phyloP scores from a whole-genome alignment of 2,888 invertebrate genomes.

The Tipula lateralis region DNA sequence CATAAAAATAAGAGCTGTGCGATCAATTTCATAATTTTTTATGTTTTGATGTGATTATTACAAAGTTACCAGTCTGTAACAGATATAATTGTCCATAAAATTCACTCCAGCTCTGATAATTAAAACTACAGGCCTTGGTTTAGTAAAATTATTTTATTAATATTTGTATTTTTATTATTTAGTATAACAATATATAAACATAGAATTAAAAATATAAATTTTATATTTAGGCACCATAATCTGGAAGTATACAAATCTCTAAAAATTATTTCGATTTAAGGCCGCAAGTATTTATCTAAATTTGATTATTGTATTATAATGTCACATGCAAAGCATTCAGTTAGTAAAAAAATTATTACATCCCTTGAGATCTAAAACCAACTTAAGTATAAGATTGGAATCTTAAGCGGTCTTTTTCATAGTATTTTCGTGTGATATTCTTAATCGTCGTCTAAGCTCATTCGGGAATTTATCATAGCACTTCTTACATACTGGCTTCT shows the following conservation, averaged over 20 bases:
- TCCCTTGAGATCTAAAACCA: not conserved
- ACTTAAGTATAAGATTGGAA: not conserved
- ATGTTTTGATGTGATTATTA: too few species aligned
- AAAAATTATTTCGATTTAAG: not conserved
- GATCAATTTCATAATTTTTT: too few species aligned
- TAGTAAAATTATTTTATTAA: constrained; percentile 19
- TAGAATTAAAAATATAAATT: not conserved
- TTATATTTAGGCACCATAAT: not conserved
- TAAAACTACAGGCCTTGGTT: too few species aligned
- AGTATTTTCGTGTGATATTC: constrained; percentile 80
- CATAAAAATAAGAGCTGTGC: too few species aligned
- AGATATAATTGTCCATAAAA: too few species aligned
- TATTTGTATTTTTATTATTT: not conserved
- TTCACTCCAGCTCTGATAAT: too few species aligned
- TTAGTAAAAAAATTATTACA: not conserved
- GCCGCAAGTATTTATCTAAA: not conserved
- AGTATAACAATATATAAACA: not conserved
- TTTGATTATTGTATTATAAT: not conserved
- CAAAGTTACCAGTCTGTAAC: too few species aligned
- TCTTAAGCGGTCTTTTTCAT: constrained; percentile 51
- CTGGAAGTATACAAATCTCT: not conserved
- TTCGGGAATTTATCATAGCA: constrained; percentile 96
- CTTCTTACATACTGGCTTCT: constrained; percentile 96
- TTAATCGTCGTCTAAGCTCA: constrained; percentile 86
- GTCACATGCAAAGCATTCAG: constrained; percentile 11